phyloP scores from a whole-genome alignment of 2,888 invertebrate species.

The Acutogordius australiensis region DNA sequence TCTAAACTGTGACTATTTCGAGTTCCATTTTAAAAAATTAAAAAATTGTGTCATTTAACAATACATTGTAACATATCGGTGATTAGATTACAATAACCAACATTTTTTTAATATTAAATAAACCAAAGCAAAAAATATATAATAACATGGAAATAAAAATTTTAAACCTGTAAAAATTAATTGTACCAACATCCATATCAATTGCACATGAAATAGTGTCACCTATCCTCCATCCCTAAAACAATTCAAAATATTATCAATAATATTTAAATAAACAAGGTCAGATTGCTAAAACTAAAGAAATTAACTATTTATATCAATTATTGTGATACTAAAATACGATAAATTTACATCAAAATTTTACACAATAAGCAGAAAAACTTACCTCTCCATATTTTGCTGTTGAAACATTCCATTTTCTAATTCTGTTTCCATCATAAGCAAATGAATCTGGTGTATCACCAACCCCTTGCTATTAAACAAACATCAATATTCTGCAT shows the following conservation, averaged over 20 bases:
- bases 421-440: conserved; percentile 40
- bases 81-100: too few species aligned
- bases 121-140: too few species aligned
- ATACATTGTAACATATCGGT: too few species aligned
- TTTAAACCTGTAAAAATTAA: conserved; percentile 35
- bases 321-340: background rate
- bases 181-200: conserved; percentile 38
- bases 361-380: background rate
- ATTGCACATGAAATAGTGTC: conserved; percentile 47
- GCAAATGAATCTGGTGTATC: conserved; percentile 47
- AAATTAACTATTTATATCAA: background rate
- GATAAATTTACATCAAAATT: background rate
- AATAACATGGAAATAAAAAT: background rate
- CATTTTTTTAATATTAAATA: too few species aligned
- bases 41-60: too few species aligned
- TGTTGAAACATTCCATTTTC: conserved; percentile 42
- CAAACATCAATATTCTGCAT: too few species aligned
- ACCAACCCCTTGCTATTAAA: conserved; percentile 30
- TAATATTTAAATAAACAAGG: too few species aligned
- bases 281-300: too few species aligned
- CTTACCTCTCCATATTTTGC: conserved; percentile 40
- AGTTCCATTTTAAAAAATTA: too few species aligned
- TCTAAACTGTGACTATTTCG: too few species aligned
- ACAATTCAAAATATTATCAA: too few species aligned
- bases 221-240: conserved; percentile 41